Evolutionary conservation across 2,113 vertebrate genomes (phyloP).

Genomic region (Clarias magur): DNA sequence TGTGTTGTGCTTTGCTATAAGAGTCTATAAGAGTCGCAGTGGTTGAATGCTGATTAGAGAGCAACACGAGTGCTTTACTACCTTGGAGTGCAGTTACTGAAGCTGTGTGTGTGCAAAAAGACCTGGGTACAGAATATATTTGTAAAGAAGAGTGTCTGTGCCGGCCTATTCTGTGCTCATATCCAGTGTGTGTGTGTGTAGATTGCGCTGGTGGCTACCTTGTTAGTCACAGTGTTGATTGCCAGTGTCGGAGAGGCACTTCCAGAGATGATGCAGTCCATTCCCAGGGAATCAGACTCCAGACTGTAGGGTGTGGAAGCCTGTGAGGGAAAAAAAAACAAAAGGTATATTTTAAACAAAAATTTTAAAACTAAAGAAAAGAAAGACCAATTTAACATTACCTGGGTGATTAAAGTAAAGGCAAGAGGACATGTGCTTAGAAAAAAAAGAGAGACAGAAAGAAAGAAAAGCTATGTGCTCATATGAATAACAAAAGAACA

Average conservation of each 20-base stretch:
- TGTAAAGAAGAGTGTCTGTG: background rate
- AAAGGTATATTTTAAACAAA: constrained; percentile 10
- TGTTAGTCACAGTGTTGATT: constrained; percentile 98
- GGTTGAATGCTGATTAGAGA: constrained; percentile 3
- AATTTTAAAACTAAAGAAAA: background rate
- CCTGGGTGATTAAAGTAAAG: constrained; percentile 19
- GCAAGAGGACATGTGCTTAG: background rate
- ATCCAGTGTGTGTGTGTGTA: background rate
- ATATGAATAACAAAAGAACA: constrained; percentile 57
- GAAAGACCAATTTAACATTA: background rate
- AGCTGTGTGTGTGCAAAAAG: background rate
- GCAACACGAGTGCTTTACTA: background rate
- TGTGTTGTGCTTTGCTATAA: constrained; percentile 53
- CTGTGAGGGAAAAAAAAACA: constrained; percentile 59
- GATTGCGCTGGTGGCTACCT: constrained; percentile 75
- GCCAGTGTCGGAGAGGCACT: constrained; percentile 94
- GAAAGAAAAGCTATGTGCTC: constrained; percentile 8
- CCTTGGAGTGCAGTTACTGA: constrained; percentile 26
- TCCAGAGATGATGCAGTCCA: constrained; percentile 94
- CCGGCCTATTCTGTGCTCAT: background rate
- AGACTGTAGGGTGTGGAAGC: constrained; percentile 91
- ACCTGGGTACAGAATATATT: background rate
- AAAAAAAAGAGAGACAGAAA: constrained; percentile 20
- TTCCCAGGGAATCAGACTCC: constrained; percentile 92
- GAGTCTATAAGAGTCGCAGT: constrained; percentile 36